Base-by-base conservation (phyloP, 1,140 invertebrate species). In the Oreohelix idahoensis region DNA sequence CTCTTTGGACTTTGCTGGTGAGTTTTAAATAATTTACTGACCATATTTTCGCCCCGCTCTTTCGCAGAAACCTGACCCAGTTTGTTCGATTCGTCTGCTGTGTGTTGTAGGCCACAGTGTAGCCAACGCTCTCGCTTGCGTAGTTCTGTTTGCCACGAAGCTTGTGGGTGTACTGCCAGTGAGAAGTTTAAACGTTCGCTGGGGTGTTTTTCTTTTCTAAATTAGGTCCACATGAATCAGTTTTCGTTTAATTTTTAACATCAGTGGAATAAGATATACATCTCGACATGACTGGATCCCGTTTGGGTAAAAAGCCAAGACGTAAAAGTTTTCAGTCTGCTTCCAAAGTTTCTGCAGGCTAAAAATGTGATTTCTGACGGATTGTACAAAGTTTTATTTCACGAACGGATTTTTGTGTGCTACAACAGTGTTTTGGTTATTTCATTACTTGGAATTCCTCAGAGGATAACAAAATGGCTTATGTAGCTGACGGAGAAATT, bases 401-500 rank as follows among this genome's bases (percentile, higher is more conserved):
- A 29, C 29, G 5, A n/a, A 32, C 63, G 29, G 76, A 36, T 53
- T 78, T 32, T 53, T 53, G 0, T 75, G 15, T 58, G 20, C 4
- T 20, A 58, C 23, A 20, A 23, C 26, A 20, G 23, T 10, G 53
- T 10, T 23, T 17, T 20, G 5, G 20, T 20, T 77, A 35, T 77
- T 51, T 53, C n/a, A 10, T 45, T 75, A 49, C 45, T 35, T 76
- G 73, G 39, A 42, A 42, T 42, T n/a, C n/a, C 36, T 35, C 32
- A 35, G 17, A 77, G 32, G 53, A 58, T 77, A 32, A 38, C 83
- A 84, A 86, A 29, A 36, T 77, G 45, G 45, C 42, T 75, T 89
- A 86, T 75, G 77, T 89, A 45, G 85, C 84, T 73, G 88, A 85
- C 53, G 79, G 79, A 10, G 88, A 85, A 36, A 38, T 70, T 32